These are phyloP conservation scores for Pharmacophagus antenor DNA, from an alignment of 2,888 invertebrate species.

Conservation along the genomic window DNA sequence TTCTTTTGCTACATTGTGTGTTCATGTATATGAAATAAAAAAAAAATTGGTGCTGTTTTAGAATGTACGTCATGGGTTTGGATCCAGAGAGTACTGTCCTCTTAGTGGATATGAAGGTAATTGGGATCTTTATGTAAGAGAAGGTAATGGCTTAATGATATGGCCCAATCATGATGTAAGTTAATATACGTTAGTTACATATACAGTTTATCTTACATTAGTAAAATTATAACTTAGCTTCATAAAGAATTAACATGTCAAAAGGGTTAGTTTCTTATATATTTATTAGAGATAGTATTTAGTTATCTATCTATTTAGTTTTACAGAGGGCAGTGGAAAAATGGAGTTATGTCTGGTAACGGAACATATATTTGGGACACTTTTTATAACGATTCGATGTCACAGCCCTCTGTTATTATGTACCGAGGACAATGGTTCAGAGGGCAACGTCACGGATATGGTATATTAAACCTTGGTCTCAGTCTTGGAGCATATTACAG, in stretches of 20 bases:
- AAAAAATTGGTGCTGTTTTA: conserved; percentile 33
- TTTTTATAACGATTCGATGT: conserved; percentile 73
- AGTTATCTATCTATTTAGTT: conserved; percentile 50
- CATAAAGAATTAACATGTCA: too few relatives aligned
- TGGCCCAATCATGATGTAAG: conserved; percentile 83
- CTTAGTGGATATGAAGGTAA: conserved; percentile 78
- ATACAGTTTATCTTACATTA: too few relatives aligned
- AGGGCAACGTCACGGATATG: conserved; percentile 77
- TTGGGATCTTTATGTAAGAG: conserved; percentile 72
- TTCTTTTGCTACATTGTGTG: background rate
- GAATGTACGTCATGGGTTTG: conserved; percentile 70
- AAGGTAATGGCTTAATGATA: conserved; percentile 82
- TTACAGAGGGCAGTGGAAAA: conserved; percentile 82
- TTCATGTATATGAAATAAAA: background rate
- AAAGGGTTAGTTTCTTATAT: background rate
- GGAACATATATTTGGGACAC: conserved; percentile 82
- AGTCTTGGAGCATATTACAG: conserved; percentile 78
- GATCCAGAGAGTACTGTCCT: conserved; percentile 61
- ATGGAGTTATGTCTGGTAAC: conserved; percentile 79
- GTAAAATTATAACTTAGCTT: too few relatives aligned
- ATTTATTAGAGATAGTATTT: background rate
- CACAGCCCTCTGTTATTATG: conserved; percentile 72
- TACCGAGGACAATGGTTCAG: conserved; percentile 81
- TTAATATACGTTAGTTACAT: too few relatives aligned
- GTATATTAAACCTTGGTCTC: conserved; percentile 71